Conservation (phyloP, 1,140 invertebrate species). For the Aphaenogaster floridana region DNA sequence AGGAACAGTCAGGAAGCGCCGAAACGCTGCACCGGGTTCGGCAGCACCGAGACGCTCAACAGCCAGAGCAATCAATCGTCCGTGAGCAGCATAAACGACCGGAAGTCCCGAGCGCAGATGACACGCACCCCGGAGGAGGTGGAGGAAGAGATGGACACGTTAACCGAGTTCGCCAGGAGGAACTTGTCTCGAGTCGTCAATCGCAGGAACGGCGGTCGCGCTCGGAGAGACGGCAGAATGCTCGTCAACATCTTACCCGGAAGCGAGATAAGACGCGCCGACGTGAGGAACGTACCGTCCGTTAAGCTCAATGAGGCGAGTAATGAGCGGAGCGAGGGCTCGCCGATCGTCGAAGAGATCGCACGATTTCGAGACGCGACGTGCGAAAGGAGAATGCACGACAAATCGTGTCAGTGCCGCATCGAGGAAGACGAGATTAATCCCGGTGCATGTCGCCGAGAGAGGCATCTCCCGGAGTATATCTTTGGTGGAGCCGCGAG, state of each 20-base stretch:
- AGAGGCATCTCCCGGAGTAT: slow-evolving; percentile 25
- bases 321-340: slow-evolving; percentile 28
- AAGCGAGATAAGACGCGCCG: slow-evolving; percentile 45
- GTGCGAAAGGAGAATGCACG: background rate
- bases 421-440: background rate
- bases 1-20: background rate
- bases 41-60: slow-evolving; percentile 84
- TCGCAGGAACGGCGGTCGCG: background rate
- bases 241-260: slow-evolving; percentile 48
- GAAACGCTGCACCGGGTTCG: slow-evolving; percentile 79
- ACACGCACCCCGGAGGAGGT: slow-evolving; percentile 77
- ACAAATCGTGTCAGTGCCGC: background rate
- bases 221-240: slow-evolving; percentile 31
- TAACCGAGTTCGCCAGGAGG: background rate
- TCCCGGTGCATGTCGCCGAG: background rate
- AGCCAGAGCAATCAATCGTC: slow-evolving; percentile 85
- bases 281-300: background rate
- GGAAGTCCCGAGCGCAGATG: slow-evolving; percentile 79
- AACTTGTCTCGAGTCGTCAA: background rate
- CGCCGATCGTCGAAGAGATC: background rate
- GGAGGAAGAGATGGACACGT: slow-evolving; percentile 47
- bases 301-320: slow-evolving; percentile 5
- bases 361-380: slow-evolving; percentile 1
- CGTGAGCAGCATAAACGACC: slow-evolving; percentile 79
- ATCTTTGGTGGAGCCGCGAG: slow-evolving; percentile 6